A percentile compares a stretch with the other conserved stretches of the same genome.
phyloP scores from a whole-genome alignment of 2,888 invertebrate genomes.

The Archips xylosteana region DNA sequence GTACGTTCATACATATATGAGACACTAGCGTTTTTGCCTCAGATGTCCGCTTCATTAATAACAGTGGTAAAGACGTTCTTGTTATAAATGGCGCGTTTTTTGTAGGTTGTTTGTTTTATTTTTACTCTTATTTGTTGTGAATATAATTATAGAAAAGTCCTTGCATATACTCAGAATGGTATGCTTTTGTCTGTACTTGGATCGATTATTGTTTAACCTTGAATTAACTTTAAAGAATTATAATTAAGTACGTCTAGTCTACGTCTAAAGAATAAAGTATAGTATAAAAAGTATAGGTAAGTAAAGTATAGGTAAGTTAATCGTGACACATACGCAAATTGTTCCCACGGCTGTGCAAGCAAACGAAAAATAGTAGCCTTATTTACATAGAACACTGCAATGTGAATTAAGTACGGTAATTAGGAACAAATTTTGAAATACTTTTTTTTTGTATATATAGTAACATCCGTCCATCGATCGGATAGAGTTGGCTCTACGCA shows the following conservation, averaged over 20 bases:
- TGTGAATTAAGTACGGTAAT: not conserved
- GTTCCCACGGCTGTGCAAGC: not conserved
- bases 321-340: not conserved
- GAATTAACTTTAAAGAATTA: not conserved
- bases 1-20: constrained; percentile 57
- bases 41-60: constrained; percentile 65
- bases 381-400: not conserved
- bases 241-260: not conserved
- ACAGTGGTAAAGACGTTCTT: constrained; percentile 60
- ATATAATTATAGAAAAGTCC: constrained; percentile 17
- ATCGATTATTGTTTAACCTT: not conserved
- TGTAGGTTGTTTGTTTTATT: constrained; percentile 5
- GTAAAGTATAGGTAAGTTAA: too few relatives aligned
- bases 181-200: constrained; percentile 1
- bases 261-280: not conserved
- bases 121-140: constrained; percentile 5
- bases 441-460: not conserved
- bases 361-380: not conserved
- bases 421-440: not conserved
- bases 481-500: constrained; percentile 45
- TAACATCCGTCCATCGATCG: constrained; percentile 9
- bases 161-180: constrained; percentile 1
- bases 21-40: constrained; percentile 63
- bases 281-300: not conserved
- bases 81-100: constrained; percentile 58